A percentile compares a stretch with the other conserved stretches of the same genome.
phyloP scores from a whole-genome alignment of 1,140 invertebrate genomes.

The Drosophila auraria region DNA sequence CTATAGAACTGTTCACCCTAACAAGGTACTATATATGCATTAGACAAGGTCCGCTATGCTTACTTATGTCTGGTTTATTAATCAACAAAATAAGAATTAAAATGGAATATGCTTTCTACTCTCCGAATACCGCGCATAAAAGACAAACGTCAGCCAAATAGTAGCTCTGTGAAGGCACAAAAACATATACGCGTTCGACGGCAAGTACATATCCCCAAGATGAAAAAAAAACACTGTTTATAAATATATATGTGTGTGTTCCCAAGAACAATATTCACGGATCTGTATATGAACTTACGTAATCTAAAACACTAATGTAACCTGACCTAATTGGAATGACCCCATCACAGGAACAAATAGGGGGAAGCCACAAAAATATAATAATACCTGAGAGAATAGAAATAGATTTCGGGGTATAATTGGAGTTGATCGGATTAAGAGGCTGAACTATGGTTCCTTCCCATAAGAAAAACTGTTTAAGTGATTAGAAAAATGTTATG shows the following conservation, averaged over 20 bases:
- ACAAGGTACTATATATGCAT: conserved; percentile 16
- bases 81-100: neutral
- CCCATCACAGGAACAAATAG: neutral
- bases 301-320: conserved; percentile 39
- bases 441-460: conserved; percentile 1
- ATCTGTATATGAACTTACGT: conserved; percentile 40
- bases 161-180: conserved; percentile 59
- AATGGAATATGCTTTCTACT: conserved; percentile 23
- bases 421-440: conserved; percentile 6
- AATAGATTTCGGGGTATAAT: conserved; percentile 14
- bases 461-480: neutral
- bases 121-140: conserved; percentile 50
- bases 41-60: conserved; percentile 12
- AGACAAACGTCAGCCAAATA: conserved; percentile 66
- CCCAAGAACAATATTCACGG: conserved; percentile 45
- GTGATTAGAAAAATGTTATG: neutral
- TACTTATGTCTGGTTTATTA: conserved; percentile 4
- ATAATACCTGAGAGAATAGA: conserved; percentile 1
- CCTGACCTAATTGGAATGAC: conserved; percentile 22
- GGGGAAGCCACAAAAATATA: conserved; percentile 11
- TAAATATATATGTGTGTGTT: conserved; percentile 34
- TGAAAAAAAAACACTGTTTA: conserved; percentile 33
- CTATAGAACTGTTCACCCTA: neutral
- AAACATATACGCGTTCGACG: conserved; percentile 52
- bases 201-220: conserved; percentile 65